Evolutionary conservation across 2,888 invertebrate species (phyloP).

Genomic region (Drosophila acutilabella): DNA sequence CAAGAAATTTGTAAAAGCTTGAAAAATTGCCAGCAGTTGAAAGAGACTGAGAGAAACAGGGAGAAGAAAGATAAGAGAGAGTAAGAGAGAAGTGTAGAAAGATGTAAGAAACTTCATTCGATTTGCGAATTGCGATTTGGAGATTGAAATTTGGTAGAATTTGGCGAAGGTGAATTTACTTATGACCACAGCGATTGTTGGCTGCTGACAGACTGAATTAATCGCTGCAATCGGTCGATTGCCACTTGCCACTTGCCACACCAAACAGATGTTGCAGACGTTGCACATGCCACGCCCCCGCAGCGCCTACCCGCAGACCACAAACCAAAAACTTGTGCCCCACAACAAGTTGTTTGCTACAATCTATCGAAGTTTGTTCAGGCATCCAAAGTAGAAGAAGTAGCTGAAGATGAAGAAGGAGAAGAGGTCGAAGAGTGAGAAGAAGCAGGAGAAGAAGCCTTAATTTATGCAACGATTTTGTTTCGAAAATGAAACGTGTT

Average conservation of each 20-base stretch:
- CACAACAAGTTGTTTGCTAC: slow-evolving; percentile 27
- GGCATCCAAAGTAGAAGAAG: slow-evolving; percentile 36
- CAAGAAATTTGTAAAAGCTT: slow-evolving; percentile 52
- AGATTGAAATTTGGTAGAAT: slow-evolving; percentile 7
- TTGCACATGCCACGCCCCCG: slow-evolving; percentile 18
- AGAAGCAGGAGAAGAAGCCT: slow-evolving; percentile 32
- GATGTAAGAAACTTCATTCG: slow-evolving; percentile 1
- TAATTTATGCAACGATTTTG: slow-evolving; percentile 71
- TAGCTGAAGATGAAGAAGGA: no score
- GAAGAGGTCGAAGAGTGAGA: no score
- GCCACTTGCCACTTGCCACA: slow-evolving; percentile 7
- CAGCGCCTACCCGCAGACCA: no score
- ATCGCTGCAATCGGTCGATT: slow-evolving; percentile 33
- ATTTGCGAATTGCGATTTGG: slow-evolving; percentile 17
- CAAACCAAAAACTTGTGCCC: not conserved
- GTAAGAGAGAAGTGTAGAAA: not conserved
- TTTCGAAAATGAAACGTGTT: slow-evolving; percentile 66
- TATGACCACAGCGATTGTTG: slow-evolving; percentile 34
- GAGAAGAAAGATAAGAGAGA: not conserved
- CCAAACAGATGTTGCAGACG: slow-evolving; percentile 4
- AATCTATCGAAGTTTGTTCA: slow-evolving; percentile 64
- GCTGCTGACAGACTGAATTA: slow-evolving; percentile 51
- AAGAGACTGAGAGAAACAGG: not conserved
- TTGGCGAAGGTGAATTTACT: slow-evolving; percentile 4
- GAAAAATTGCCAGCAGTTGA: slow-evolving; percentile 57